Conservation (phyloP, 35 echinoderm and acorn worm genomes). For the Lytechinus pictus region DNA sequence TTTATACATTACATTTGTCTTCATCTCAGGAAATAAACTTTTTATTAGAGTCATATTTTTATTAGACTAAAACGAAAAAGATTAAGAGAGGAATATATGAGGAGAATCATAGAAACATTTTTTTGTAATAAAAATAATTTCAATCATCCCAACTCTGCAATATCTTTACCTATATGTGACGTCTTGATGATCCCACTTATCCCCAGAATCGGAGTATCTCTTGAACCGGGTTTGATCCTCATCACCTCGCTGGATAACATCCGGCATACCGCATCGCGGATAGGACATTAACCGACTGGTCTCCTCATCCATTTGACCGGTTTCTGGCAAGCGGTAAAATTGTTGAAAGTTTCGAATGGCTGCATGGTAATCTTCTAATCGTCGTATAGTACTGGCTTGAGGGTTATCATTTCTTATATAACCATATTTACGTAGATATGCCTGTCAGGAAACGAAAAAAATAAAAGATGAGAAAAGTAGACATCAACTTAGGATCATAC, state of each 20-base stretch:
- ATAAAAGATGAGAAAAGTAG: neutral
- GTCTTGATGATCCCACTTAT: constrained; percentile 79
- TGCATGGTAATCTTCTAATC: constrained; percentile 63
- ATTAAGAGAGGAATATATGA: too few species aligned
- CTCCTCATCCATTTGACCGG: constrained; percentile 62
- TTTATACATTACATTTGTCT: too few species aligned
- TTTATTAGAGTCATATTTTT: too few species aligned
- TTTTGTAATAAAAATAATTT: too few species aligned
- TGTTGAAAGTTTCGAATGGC: constrained; percentile 79
- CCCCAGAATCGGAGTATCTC: constrained; percentile 71
- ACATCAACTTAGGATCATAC: neutral
- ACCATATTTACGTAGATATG: constrained; percentile 83
- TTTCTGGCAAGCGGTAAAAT: constrained; percentile 66
- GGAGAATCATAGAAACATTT: too few species aligned
- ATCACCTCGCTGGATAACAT: constrained; percentile 49
- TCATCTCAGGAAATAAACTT: too few species aligned
- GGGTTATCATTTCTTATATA: constrained; percentile 52
- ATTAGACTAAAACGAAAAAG: too few species aligned
- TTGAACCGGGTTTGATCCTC: constrained; percentile 53
- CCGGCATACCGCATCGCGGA: constrained; percentile 83
- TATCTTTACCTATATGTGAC: constrained; percentile 81
- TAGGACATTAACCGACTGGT: constrained; percentile 70
- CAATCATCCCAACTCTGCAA: too few species aligned
- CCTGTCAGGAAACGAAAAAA: constrained; percentile 54
- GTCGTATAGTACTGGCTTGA: constrained; percentile 74